A percentile compares a stretch with the other conserved stretches of the same genome.
Conservation (phyloP, 2,113 vertebrate genomes). For the Agapornis roseicollis region DNA sequence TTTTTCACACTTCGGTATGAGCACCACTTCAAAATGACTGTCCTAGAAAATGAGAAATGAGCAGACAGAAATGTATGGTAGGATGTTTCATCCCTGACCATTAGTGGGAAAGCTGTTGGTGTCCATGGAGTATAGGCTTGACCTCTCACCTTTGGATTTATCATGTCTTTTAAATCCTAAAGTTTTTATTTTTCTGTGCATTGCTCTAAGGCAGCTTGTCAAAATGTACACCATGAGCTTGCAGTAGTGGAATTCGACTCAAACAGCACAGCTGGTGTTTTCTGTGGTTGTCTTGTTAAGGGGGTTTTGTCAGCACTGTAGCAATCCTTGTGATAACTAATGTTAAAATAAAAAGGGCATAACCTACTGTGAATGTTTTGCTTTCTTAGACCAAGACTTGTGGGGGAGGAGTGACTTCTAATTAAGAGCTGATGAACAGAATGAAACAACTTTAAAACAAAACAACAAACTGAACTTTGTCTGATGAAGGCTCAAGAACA, state of each 20-base stretch:
- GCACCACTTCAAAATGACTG: not conserved
- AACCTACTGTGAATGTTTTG: not conserved
- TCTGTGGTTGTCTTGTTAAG: not conserved
- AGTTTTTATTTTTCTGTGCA: not conserved
- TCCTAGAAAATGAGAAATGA: not conserved
- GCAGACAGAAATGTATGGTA: not conserved
- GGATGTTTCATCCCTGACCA: not conserved
- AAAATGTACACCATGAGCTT: not conserved
- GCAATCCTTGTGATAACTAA: not conserved
- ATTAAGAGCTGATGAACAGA: constrained; percentile 15
- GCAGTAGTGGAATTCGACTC: not conserved
- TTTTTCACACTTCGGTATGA: not conserved
- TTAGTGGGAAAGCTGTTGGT: not conserved
- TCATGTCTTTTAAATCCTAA: not conserved
- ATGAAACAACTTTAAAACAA: not conserved
- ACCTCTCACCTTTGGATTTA: not conserved
- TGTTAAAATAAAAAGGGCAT: not conserved
- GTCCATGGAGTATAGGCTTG: not conserved
- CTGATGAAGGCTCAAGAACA: not conserved
- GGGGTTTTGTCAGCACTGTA: not conserved
- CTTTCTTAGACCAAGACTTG: not conserved
- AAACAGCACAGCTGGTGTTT: not conserved
- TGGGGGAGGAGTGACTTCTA: not conserved
- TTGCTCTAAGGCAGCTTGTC: not conserved
- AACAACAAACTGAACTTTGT: not conserved